Conservation (phyloP, 2,797 vertebrate species). For the Betta splendens region DNA sequence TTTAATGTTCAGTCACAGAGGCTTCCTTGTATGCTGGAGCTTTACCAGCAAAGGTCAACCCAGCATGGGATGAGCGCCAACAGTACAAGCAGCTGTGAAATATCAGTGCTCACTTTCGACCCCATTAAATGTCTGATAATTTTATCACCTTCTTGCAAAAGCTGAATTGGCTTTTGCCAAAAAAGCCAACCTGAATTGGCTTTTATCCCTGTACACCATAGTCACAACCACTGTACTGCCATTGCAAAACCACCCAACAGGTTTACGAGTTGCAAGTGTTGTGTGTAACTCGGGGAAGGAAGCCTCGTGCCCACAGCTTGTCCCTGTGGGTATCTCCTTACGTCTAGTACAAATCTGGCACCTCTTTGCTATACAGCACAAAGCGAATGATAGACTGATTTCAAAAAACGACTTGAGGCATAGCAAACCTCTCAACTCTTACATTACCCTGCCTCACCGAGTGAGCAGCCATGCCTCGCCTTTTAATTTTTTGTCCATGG, state of each 20-base stretch:
- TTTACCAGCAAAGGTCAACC: conserved; percentile 40
- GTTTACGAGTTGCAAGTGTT: conserved; percentile 49
- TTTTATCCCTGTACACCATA: conserved; percentile 34
- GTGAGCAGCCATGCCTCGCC: conserved; percentile 25
- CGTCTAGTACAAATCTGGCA: not conserved
- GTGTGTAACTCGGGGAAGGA: conserved; percentile 8
- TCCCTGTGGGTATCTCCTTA: not conserved
- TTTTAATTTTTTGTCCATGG: conserved; percentile 63
- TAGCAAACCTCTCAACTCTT: conserved; percentile 44
- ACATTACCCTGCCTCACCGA: conserved; percentile 31
- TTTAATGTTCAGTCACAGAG: conserved; percentile 5
- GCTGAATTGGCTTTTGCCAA: too few species aligned
- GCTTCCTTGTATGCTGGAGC: conserved; percentile 26
- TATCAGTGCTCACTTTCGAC: conserved; percentile 47
- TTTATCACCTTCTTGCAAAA: conserved; percentile 49
- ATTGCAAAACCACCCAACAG: conserved; percentile 54
- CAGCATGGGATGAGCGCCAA: conserved; percentile 38
- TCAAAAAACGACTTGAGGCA: conserved; percentile 46
- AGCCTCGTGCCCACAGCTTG: conserved; percentile 35
- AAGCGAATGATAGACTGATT: conserved; percentile 38
- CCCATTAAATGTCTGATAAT: conserved; percentile 61
- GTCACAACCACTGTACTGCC: conserved; percentile 31
- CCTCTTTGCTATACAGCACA: conserved; percentile 1
- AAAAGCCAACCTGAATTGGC: conserved; percentile 42
- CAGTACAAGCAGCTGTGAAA: conserved; percentile 45